Evolutionary conservation across 2,888 invertebrate species (phyloP).

Genomic region (Drosophila antonietae): DNA sequence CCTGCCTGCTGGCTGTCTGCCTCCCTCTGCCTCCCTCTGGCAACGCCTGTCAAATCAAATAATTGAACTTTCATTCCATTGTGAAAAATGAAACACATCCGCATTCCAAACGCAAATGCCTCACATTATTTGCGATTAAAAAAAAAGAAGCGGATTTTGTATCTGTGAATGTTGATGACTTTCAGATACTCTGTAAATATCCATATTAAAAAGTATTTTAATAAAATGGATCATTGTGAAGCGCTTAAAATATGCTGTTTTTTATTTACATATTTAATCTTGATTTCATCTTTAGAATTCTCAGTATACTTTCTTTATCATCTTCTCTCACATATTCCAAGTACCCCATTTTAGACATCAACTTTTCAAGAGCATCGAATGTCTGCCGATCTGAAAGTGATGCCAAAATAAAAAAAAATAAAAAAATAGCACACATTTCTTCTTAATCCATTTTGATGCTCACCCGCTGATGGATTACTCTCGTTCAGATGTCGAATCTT

Average conservation of each 20-base stretch:
- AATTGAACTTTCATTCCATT: constrained; percentile 75
- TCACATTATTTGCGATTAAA: constrained; percentile 65
- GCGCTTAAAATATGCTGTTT: background rate
- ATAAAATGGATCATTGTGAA: background rate
- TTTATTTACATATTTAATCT: background rate
- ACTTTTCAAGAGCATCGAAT: constrained; percentile 13
- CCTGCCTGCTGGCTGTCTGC: constrained; percentile 5
- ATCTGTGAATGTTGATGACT: background rate
- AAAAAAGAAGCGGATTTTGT: constrained; percentile 32
- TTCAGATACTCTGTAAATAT: background rate
- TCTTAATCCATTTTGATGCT: constrained; percentile 73
- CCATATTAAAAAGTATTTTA: background rate
- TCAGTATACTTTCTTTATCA: background rate
- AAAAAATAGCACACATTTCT: constrained; percentile 42
- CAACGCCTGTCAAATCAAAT: constrained; percentile 74
- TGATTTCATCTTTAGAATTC: background rate
- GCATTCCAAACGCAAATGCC: constrained; percentile 55
- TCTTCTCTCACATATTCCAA: no score
- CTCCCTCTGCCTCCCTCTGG: constrained; percentile 4
- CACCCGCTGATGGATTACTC: constrained; percentile 72
- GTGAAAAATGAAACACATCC: constrained; percentile 64
- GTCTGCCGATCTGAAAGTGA: constrained; percentile 52
- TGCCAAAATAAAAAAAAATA: constrained; percentile 29
- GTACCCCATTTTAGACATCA: background rate
- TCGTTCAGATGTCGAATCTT: constrained; percentile 76